These are phyloP conservation scores for Tupaia chinensis DNA, from an alignment of 2,113 vertebrate species.

Conservation along the genomic window DNA sequence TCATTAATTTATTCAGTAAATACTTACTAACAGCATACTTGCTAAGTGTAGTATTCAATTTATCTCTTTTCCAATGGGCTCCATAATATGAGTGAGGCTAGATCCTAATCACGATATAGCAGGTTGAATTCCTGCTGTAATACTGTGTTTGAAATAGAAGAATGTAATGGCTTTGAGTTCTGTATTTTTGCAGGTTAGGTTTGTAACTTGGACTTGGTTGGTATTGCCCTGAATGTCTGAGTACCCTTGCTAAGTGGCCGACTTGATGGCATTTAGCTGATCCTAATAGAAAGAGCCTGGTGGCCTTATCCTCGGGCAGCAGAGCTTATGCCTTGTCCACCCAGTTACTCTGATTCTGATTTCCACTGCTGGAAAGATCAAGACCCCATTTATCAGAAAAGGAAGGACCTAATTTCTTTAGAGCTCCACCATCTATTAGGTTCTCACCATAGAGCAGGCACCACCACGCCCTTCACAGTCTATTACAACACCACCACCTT, in stretches of 20 bases:
- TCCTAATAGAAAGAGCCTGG: neutral
- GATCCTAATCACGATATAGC: neutral
- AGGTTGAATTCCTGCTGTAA: neutral
- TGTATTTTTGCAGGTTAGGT: neutral
- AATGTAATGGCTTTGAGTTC: neutral
- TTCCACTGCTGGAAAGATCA: neutral
- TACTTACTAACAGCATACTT: neutral
- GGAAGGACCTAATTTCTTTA: neutral
- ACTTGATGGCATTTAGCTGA: neutral
- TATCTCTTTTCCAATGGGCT: neutral
- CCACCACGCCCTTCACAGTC: neutral
- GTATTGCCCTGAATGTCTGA: neutral
- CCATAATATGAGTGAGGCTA: neutral
- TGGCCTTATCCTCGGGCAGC: no score
- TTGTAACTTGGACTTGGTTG: neutral
- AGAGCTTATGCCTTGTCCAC: accelerated
- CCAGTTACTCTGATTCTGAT: neutral
- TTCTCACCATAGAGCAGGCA: no score
- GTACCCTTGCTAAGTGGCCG: neutral
- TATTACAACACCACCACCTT: neutral
- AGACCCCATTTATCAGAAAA: neutral
- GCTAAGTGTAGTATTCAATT: neutral
- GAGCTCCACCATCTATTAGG: no score
- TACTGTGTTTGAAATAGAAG: neutral
- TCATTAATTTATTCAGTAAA: neutral